Conservation (phyloP, 2,113 vertebrate genomes). For the Aepyceros melampus region DNA sequence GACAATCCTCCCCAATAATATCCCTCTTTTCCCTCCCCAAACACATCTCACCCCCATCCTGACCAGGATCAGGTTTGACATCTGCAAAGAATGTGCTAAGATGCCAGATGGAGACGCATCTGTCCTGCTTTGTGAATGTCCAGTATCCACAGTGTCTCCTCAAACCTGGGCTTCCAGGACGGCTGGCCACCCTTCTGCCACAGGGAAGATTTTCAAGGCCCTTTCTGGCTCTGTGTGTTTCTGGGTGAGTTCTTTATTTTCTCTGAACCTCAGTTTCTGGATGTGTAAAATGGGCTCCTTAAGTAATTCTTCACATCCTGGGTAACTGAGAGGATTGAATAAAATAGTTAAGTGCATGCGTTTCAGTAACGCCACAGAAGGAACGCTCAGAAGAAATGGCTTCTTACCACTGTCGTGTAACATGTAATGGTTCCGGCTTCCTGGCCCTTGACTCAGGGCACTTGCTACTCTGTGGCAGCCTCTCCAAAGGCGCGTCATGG, state of each 20-base stretch:
- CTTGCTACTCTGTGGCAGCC: background rate
- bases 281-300: background rate
- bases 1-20: accelerated
- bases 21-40: background rate
- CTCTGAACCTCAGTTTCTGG: background rate
- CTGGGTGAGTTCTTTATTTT: background rate
- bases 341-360: accelerated
- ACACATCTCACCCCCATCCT: background rate
- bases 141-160: background rate
- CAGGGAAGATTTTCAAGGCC: background rate
- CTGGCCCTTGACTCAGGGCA: background rate
- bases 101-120: accelerated
- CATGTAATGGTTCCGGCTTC: accelerated
- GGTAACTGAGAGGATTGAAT: background rate
- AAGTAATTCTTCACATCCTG: background rate
- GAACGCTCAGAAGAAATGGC: background rate
- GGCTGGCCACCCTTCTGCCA: background rate
- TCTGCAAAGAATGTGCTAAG: background rate
- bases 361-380: background rate
- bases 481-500: background rate
- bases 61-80: background rate
- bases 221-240: background rate
- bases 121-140: background rate
- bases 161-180: accelerated
- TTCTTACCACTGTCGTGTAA: background rate